These are phyloP conservation scores for Carduelis carduelis DNA, from an alignment of 2,797 vertebrate genomes.

Conservation along the genomic window DNA sequence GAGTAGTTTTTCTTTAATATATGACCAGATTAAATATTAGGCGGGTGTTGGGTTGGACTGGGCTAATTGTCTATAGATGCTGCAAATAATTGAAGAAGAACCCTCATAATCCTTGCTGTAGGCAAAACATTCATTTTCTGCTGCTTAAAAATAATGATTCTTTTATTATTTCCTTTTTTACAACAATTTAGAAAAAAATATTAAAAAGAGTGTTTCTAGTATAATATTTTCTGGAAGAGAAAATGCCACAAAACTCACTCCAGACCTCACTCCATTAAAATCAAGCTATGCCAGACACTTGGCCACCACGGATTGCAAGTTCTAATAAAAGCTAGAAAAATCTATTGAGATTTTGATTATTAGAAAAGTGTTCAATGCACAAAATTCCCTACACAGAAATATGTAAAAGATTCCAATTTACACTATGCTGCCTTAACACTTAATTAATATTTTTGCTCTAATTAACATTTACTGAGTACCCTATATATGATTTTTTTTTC, in stretches of 20 bases:
- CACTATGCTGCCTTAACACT: background rate
- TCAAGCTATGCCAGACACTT: background rate
- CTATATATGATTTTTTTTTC: background rate
- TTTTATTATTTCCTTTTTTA: slow-evolving; percentile 26
- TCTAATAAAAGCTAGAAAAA: slow-evolving; percentile 31
- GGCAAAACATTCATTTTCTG: slow-evolving; percentile 25
- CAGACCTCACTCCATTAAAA: background rate
- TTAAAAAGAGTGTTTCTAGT: background rate
- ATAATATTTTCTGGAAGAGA: background rate
- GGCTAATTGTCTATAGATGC: background rate
- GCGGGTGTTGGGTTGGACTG: no score
- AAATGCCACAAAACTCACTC: background rate
- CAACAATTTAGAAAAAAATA: background rate
- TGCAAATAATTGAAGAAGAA: slow-evolving; percentile 4
- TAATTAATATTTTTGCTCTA: slow-evolving; percentile 56
- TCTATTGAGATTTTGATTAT: slow-evolving; percentile 52
- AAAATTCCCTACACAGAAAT: slow-evolving; percentile 54
- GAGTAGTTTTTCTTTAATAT: background rate
- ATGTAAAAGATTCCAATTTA: slow-evolving; percentile 33
- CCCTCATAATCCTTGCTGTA: background rate
- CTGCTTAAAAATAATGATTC: slow-evolving; percentile 1
- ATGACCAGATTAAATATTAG: background rate
- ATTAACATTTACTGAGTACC: slow-evolving; percentile 23
- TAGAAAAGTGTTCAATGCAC: background rate
- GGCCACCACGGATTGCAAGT: slow-evolving; percentile 25